Evolutionary conservation across 2,797 vertebrate genomes (phyloP), one percentile per base, ranked within the genome.

Genomic region (Urophycis tenuis): DNA sequence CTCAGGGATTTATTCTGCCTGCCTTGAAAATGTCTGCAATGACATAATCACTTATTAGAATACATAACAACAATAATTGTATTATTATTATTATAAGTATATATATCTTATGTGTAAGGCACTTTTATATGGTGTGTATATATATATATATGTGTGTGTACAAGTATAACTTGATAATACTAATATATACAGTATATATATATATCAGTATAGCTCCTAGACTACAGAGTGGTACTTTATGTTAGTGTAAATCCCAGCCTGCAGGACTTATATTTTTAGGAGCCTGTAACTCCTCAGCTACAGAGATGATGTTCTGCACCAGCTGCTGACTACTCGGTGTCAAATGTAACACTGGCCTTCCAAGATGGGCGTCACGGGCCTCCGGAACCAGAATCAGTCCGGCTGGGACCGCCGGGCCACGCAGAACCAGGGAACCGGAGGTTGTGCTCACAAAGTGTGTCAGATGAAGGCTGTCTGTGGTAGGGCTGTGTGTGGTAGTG

Each of bases 1-100:
- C 49, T 70, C 73, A 79, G 76, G 19, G 31, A 77, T 34, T 77
- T 35, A 81, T 72, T 35, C 85, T 86, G 83, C 82, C 85, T 74
- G 72, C 10, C 25, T 79, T 30, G 6, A 77, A 32, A 34, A 71
- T 35, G 4, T 45, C 74, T 64, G 72, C 32, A 71, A 25, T 39
- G 19, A 29, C 12, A 11, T 17, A 25, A 29, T 64, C 25, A 11
- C 25, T 25, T 67, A 25, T 67, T 29, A 67, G 1, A 49, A 17
- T 67, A 29, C 14, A 29, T 12, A 3, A 22, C 29, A 15, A 19
- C 31, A 7, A 12, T 71, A 4, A 32, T 71, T 19, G 17, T 19
- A 33, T 33, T 71, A 31, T 31, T 33, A 19, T 71, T 31, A n/a
- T n/a, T n/a, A n/a, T n/a, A n/a, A n/a, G n/a, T n/a, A n/a, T n/a